Evolutionary conservation across 2,797 vertebrate species (phyloP).

Genomic region (Sebastes taczanowskii): DNA sequence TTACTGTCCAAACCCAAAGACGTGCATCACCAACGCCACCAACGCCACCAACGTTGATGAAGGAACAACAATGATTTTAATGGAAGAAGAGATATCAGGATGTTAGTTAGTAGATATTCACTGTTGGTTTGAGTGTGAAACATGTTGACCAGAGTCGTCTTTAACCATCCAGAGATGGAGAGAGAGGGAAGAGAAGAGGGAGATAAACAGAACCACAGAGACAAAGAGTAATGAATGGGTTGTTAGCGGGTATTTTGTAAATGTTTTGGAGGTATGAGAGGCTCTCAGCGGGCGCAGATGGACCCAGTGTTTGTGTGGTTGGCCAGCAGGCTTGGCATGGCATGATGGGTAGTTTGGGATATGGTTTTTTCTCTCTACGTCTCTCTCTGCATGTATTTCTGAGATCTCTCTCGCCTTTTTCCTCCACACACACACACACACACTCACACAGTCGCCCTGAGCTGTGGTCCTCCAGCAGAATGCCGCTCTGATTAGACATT

Average conservation of each 20-base stretch:
- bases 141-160: background rate
- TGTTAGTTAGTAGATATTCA: background rate
- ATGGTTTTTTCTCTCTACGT: background rate
- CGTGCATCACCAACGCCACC: too few relatives aligned
- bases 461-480: constrained; percentile 77
- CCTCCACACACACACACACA: background rate
- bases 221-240: constrained; percentile 53
- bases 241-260: constrained; percentile 67
- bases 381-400: constrained; percentile 16
- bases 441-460: background rate
- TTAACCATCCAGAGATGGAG: background rate
- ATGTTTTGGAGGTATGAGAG: constrained; percentile 64
- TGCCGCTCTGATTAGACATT: constrained; percentile 84
- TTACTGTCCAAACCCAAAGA: too few relatives aligned
- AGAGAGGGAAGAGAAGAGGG: background rate
- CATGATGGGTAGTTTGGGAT: constrained; percentile 62
- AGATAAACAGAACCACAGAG: constrained; percentile 22
- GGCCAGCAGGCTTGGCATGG: constrained; percentile 72
- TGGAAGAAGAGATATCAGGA: background rate
- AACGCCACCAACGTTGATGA: too few relatives aligned
- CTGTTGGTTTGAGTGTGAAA: background rate
- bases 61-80: too few relatives aligned
- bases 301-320: constrained; percentile 65
- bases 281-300: constrained; percentile 62
- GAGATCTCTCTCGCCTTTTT: constrained; percentile 16